Conservation (phyloP, 2,797 vertebrate genomes). For the Pipistrellus pygmaeus region DNA sequence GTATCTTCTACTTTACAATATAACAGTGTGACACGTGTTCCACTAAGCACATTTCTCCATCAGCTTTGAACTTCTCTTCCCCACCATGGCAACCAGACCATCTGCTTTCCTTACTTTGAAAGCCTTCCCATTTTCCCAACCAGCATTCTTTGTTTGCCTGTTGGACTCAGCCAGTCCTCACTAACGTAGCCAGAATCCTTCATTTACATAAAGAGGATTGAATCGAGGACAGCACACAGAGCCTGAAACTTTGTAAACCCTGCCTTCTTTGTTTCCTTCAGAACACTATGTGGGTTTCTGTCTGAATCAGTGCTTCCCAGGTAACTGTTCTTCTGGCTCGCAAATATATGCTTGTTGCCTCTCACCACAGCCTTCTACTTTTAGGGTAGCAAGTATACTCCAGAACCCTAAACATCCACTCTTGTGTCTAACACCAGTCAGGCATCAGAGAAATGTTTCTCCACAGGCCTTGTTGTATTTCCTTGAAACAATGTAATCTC, state of each 20-base stretch:
- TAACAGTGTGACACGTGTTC: not conserved
- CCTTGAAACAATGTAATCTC: not conserved
- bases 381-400: no score
- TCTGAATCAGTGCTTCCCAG: no score
- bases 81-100: not conserved
- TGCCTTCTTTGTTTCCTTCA: no score
- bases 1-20: no score
- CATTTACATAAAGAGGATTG: not conserved
- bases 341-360: no score
- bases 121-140: not conserved
- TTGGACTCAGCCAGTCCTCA: not conserved
- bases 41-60: not conserved
- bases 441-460: not conserved
- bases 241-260: no score
- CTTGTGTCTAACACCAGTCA: no score
- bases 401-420: no score
- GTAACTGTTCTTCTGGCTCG: no score
- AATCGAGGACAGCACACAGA: no score
- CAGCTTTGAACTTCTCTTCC: not conserved
- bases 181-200: not conserved
- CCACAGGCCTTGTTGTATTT: not conserved
- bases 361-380: no score
- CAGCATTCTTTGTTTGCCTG: not conserved
- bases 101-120: not conserved
- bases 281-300: no score